Conservation (phyloP, 2,797 vertebrate species). For the Crenuchus spilurus region DNA sequence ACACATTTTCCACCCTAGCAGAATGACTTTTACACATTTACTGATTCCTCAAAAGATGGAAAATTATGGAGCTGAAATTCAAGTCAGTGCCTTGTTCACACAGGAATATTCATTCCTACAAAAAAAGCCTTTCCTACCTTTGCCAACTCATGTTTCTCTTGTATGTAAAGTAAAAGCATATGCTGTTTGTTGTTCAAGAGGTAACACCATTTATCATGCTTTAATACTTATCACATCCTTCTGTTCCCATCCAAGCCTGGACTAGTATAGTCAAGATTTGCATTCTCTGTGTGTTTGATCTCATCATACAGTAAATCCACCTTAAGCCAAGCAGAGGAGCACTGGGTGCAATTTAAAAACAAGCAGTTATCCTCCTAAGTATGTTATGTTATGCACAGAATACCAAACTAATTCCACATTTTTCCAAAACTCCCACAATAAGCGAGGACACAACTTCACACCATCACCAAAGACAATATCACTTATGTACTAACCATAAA, state of each 20-base stretch:
- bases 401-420: conserved; percentile 6
- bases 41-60: conserved; percentile 60
- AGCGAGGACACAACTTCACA: conserved; percentile 7
- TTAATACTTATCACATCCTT: conserved; percentile 35
- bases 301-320: conserved; percentile 43
- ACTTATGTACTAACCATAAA: background rate
- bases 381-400: conserved; percentile 36
- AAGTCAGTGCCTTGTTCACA: conserved; percentile 68
- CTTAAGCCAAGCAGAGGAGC: conserved; percentile 39
- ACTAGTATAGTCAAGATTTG: conserved; percentile 54
- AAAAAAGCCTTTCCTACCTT: conserved; percentile 60
- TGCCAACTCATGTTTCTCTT: conserved; percentile 62
- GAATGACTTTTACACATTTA: conserved; percentile 83
- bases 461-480: background rate
- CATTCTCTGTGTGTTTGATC: conserved; percentile 46
- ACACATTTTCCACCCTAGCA: conserved; percentile 82
- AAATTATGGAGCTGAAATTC: conserved; percentile 77
- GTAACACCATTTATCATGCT: conserved; percentile 58
- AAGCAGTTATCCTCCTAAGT: conserved; percentile 34
- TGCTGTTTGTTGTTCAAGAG: conserved; percentile 58
- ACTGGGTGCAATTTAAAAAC: conserved; percentile 3
- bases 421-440: conserved; percentile 3
- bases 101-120: conserved; percentile 71
- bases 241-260: conserved; percentile 29
- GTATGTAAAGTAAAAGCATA: conserved; percentile 58